Evolutionary conservation across 30 jellyfish, hydroid and myxozoan species (phyloP), one percentile per base, ranked within the genome.

Genomic region (Aurelia sp.): DNA sequence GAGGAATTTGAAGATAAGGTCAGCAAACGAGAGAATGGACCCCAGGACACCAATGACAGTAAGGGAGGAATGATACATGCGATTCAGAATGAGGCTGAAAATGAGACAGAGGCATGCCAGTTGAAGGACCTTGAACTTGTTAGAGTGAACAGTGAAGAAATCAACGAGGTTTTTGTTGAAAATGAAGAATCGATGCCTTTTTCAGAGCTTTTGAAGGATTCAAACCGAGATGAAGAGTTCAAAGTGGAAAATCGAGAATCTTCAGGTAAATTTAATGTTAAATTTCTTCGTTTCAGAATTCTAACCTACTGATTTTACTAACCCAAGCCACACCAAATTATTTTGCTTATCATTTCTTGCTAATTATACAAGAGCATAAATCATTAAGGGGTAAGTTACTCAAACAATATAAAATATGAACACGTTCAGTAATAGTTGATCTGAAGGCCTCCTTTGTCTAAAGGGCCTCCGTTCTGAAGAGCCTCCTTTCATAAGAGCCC

Each of bases 91-190:
- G 55, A 66, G 78, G 51, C 24, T 27, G 22, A 30, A 33, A 21
- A 65, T 11, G 63, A 51, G 82, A 27, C 13, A 0, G 84, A 81
- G 20, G 44, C 81, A 0, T 67, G 84, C 18, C 52, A 67, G 17
- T 55, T 81, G 9, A 44, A 68, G 50, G 92, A 71, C 12, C 20
- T 82, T 44, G 47, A 57, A 38, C 86, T 82, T 38, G 70, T 33
- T 10, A 55, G 18, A 20, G 38, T 82, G 31, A 71, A 71, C 1
- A 82, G 92, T 27, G 92, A 82, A 33, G 80, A 82, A 15, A 40
- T 82, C 33, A 59, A 52, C 13, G 92, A 82, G 71, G 86, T 82
- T 61, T 58, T 21, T 19, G 72, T 82, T 52, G 79, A 69, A 19
- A 40, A 70, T 57, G 86, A 24, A 30, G 85, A 71, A 16, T 40